Evolutionary conservation across 2,888 invertebrate genomes (phyloP), one percentile per base, ranked within the genome.

Genomic region (Sycophila texana): DNA sequence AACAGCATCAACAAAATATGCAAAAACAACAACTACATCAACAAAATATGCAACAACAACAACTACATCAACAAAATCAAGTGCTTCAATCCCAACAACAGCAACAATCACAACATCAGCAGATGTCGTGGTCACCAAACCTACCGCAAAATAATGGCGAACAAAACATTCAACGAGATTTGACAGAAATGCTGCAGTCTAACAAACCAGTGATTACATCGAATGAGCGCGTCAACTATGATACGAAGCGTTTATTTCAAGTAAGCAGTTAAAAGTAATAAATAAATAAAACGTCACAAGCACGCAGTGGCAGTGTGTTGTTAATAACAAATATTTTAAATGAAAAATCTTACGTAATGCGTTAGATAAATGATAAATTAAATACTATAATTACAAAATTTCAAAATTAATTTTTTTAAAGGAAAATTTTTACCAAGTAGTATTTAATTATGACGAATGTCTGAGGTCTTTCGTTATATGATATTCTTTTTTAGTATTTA

Each of bases 131-230:
- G 4, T 70, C 71, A 39, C 22, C 53, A 16, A 5, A 39, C 13
- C 51, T 22, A 14, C 16, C 4, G 13, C 12, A 26, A 14, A 60
- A 55, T 51, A n/a, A 13, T 1, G 80, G 61, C 13, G 18, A 13
- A 18, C 20, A 18, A 0, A 67, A 61, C 13, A 57, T 68, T n/a
- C 58, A 26, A 30, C 22, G 0, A n/a, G 75, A 78, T 53, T 78
- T 73, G 5, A 61, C 63, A 10, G 67, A n/a, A 22, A 63, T 77
- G 10, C 72, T 77, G 1, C 63, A 68, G n/a, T n/a, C 55, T 4
- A 75, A 71, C 18, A 78, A 71, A 5, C 81, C 81, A 1, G 20
- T 53, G 2, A 58, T 81, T 13, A 77, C 67, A 39, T 78, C 77
- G 1, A 20, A n/a, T n/a, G 77, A 81, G 18, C 18, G 10, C 7